These are phyloP conservation scores for Eurystomus gularis DNA, from an alignment of 2,113 vertebrate species.

Conservation along the genomic window DNA sequence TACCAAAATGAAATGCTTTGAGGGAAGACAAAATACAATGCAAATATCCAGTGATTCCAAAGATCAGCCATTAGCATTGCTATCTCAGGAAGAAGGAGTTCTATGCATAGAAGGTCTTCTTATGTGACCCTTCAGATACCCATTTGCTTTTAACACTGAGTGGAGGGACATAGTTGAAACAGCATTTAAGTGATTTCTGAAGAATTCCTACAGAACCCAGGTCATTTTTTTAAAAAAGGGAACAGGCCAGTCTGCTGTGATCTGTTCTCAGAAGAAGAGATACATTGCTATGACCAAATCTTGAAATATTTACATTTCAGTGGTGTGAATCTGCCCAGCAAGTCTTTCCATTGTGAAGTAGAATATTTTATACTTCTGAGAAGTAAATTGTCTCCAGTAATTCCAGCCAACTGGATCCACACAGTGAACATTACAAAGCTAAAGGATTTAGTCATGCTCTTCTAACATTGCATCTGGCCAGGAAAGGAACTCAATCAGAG, in stretches of 20 bases:
- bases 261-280: background rate
- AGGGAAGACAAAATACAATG: background rate
- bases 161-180: background rate
- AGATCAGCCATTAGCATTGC: background rate
- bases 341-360: background rate
- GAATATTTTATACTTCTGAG: background rate
- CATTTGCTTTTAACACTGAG: background rate
- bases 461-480: background rate
- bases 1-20: background rate
- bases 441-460: background rate
- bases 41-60: background rate
- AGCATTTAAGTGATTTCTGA: background rate
- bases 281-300: background rate
- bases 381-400: background rate
- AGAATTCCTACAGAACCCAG: background rate
- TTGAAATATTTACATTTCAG: constrained; percentile 1
- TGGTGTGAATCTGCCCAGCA: background rate
- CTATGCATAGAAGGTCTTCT: background rate
- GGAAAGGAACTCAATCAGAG: background rate
- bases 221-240: background rate
- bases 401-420: background rate
- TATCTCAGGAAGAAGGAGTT: background rate
- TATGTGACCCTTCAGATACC: background rate
- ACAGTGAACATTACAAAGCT: background rate
- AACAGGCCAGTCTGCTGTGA: background rate